Evolutionary conservation across 2,797 vertebrate genomes (phyloP).

Genomic region (Silurus aristotelis): DNA sequence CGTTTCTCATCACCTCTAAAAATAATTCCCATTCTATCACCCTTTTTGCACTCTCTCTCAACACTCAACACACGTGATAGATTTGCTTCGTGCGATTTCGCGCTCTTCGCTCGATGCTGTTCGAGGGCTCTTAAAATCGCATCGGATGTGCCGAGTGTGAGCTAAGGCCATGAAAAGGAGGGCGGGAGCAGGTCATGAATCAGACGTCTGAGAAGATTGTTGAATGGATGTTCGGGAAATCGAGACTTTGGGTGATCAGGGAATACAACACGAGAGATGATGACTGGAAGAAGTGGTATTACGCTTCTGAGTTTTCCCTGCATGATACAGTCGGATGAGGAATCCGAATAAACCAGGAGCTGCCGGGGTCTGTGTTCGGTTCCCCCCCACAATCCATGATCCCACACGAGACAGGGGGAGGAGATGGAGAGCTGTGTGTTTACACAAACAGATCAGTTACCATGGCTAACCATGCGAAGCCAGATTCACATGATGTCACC

Average conservation of each 20-base stretch:
- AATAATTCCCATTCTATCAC: slow-evolving; percentile 46
- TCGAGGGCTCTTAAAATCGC: slow-evolving; percentile 47
- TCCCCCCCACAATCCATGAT: slow-evolving; percentile 9
- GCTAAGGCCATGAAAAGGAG: slow-evolving; percentile 43
- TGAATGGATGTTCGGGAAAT: slow-evolving; percentile 30
- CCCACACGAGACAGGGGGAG: not conserved
- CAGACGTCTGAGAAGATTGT: slow-evolving; percentile 20
- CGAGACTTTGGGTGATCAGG: slow-evolving; percentile 19
- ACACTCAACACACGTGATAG: slow-evolving; percentile 43
- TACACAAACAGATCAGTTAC: slow-evolving; percentile 59
- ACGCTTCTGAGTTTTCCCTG: slow-evolving; percentile 31
- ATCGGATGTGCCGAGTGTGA: slow-evolving; percentile 43
- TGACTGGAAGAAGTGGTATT: slow-evolving; percentile 30
- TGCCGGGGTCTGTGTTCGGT: slow-evolving; percentile 36
- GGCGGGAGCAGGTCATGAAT: slow-evolving; percentile 34
- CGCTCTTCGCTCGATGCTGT: slow-evolving; percentile 37
- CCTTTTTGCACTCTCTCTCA: slow-evolving; percentile 48
- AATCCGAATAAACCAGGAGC: slow-evolving; percentile 25
- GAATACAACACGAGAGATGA: slow-evolving; percentile 12
- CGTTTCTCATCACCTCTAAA: slow-evolving; percentile 45
- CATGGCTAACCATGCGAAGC: slow-evolving; percentile 55
- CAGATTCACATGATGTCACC: slow-evolving; percentile 55
- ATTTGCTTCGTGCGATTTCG: slow-evolving; percentile 35
- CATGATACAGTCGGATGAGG: slow-evolving; percentile 32
- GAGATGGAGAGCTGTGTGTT: slow-evolving; percentile 46